Conservation (phyloP, 2,888 invertebrate genomes). For the Polia nebulosa region DNA sequence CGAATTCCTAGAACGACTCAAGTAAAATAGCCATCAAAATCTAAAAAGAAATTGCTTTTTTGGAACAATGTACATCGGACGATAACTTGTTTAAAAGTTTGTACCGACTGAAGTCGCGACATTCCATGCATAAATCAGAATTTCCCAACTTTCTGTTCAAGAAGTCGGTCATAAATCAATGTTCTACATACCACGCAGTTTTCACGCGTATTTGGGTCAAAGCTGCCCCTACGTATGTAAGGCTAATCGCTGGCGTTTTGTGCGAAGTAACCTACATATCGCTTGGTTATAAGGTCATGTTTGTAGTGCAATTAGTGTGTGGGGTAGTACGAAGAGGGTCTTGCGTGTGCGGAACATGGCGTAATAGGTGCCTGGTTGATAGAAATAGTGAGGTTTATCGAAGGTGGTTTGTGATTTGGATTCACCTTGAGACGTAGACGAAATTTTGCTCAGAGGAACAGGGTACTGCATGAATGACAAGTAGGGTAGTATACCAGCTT, state of each 20-base stretch:
- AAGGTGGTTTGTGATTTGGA: not conserved
- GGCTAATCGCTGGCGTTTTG: slow-evolving; percentile 58
- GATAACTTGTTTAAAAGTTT: not conserved
- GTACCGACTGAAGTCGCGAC: not conserved
- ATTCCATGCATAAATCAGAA: slow-evolving; percentile 20
- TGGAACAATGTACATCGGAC: not conserved
- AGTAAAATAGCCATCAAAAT: not conserved
- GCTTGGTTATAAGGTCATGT: slow-evolving; percentile 62
- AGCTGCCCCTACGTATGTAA: slow-evolving; percentile 42
- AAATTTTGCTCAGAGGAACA: not conserved
- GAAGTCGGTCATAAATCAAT: slow-evolving; percentile 16
- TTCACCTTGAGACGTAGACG: not conserved
- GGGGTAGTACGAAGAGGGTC: slow-evolving; percentile 21
- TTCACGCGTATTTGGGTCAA: slow-evolving; percentile 55
- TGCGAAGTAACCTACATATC: slow-evolving; percentile 62
- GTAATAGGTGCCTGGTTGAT: not conserved
- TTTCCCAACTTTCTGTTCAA: slow-evolving; percentile 9
- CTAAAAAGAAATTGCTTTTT: not conserved
- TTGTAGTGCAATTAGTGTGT: slow-evolving; percentile 52
- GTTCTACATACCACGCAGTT: slow-evolving; percentile 36
- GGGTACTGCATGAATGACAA: not conserved
- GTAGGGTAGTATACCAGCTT: not conserved
- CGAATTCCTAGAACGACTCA: not conserved
- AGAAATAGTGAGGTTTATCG: not conserved
- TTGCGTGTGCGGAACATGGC: slow-evolving; percentile 36